A percentile compares a stretch with the other conserved stretches of the same genome.
These are phyloP conservation scores for Aviceda subcristata DNA, from an alignment of 2,113 vertebrate genomes.

Conservation along the genomic window DNA sequence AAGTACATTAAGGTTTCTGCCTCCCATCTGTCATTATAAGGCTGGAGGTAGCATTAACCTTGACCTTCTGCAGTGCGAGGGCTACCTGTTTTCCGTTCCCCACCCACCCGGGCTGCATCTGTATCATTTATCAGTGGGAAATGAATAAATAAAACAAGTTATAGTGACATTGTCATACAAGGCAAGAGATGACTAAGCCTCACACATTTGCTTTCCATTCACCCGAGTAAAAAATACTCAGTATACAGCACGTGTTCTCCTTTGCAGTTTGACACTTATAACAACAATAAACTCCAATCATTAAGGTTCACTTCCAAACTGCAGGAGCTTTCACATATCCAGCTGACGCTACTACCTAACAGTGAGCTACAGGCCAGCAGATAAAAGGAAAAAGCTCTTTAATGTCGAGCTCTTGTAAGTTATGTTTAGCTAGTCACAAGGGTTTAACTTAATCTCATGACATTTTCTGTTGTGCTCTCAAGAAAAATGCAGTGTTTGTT, in stretches of 20 bases:
- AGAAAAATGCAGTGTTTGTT: not conserved
- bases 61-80: not conserved
- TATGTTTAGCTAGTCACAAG: not conserved
- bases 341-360: not conserved
- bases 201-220: not conserved
- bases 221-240: not conserved
- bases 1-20: slow-evolving; percentile 29
- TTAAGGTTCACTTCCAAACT: not conserved
- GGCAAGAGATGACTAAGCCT: not conserved
- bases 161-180: not conserved
- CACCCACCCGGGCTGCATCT: not conserved
- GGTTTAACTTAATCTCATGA: not conserved
- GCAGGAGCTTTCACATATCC: not conserved
- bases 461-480: not conserved
- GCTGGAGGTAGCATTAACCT: slow-evolving; percentile 33
- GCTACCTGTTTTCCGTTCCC: slow-evolving; percentile 38
- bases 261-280: not conserved
- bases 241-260: not conserved
- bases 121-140: not conserved
- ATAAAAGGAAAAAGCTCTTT: not conserved
- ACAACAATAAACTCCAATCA: not conserved
- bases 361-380: not conserved
- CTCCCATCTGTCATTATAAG: slow-evolving; percentile 41
- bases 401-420: not conserved
- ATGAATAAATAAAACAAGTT: not conserved